Percentiles rank a stretch among this genome's conserved stretches.
phyloP scores from a whole-genome alignment of 2,888 invertebrate genomes.

The Cotesia congregata region DNA sequence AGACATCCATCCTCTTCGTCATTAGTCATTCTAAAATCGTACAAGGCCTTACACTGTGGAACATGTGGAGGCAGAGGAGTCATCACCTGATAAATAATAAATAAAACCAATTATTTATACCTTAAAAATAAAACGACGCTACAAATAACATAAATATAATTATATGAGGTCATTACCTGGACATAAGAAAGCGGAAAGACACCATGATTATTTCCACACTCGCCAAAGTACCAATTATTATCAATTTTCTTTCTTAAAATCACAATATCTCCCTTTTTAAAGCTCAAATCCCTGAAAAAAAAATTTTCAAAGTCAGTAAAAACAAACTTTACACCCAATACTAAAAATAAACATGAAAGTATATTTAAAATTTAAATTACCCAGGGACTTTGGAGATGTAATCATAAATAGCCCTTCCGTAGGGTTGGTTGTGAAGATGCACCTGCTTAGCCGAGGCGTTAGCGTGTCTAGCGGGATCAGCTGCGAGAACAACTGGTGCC shows the following conservation, averaged over 20 bases:
- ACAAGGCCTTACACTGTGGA: constrained; percentile 90
- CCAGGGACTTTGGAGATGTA: constrained; percentile 88
- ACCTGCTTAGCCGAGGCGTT: constrained; percentile 63
- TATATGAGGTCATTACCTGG: constrained; percentile 73
- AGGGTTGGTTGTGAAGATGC: constrained; percentile 77
- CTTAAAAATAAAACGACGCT: background rate
- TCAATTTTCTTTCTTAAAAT: constrained; percentile 85
- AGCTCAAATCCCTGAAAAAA: constrained; percentile 80
- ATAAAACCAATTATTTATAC: background rate
- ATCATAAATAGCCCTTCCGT: constrained; percentile 90
- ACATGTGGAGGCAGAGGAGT: constrained; percentile 84
- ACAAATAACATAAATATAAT: constrained; percentile 1
- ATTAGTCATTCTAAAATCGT: constrained; percentile 91
- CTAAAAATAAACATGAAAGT: constrained; percentile 20
- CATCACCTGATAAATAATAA: constrained; percentile 74
- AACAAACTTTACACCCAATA: background rate
- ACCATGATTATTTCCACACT: constrained; percentile 83
- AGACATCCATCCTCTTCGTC: constrained; percentile 94
- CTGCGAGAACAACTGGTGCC: constrained; percentile 56
- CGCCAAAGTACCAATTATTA: constrained; percentile 89
- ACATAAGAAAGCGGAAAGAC: constrained; percentile 89
- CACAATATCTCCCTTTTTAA: constrained; percentile 89
- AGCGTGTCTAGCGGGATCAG: constrained; percentile 59
- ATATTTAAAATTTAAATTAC: constrained; percentile 70
- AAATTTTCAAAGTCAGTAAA: constrained; percentile 1